Evolutionary conservation across 2,888 invertebrate species (phyloP).

Genomic region (Pyrochroa serraticornis): DNA sequence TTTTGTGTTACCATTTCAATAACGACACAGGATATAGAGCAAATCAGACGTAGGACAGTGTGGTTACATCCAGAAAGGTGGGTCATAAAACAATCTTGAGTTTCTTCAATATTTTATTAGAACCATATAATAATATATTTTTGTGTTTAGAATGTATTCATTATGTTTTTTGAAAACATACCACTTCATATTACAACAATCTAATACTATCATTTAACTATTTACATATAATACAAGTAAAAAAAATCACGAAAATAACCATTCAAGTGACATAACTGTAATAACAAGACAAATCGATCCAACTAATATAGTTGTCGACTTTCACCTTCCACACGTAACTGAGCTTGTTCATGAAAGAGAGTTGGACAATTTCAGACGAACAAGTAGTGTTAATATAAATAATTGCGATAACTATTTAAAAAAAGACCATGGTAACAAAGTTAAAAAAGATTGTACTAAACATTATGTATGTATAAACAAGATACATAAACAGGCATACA

Average conservation of each 20-base stretch:
- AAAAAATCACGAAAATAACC: slow-evolving; percentile 51
- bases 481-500: slow-evolving; percentile 39
- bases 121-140: slow-evolving; percentile 44
- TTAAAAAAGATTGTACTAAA: slow-evolving; percentile 55
- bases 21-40: no score
- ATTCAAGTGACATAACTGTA: slow-evolving; percentile 41
- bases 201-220: slow-evolving; percentile 42
- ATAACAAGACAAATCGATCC: slow-evolving; percentile 44
- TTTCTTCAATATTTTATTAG: slow-evolving; percentile 49
- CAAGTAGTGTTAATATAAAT: slow-evolving; percentile 36
- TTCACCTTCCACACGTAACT: slow-evolving; percentile 16
- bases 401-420: slow-evolving; percentile 33
- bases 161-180: slow-evolving; percentile 53
- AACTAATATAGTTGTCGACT: slow-evolving; percentile 51
- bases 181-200: slow-evolving; percentile 48
- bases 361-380: slow-evolving; percentile 23
- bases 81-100: not conserved
- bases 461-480: slow-evolving; percentile 23
- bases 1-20: no score
- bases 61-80: no score
- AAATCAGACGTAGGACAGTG: no score
- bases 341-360: slow-evolving; percentile 20
- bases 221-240: slow-evolving; percentile 56
- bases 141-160: slow-evolving; percentile 46
- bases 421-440: slow-evolving; percentile 55